Base-by-base conservation (phyloP, 2,113 vertebrate species). In the Poeciliopsis occidentalis region DNA sequence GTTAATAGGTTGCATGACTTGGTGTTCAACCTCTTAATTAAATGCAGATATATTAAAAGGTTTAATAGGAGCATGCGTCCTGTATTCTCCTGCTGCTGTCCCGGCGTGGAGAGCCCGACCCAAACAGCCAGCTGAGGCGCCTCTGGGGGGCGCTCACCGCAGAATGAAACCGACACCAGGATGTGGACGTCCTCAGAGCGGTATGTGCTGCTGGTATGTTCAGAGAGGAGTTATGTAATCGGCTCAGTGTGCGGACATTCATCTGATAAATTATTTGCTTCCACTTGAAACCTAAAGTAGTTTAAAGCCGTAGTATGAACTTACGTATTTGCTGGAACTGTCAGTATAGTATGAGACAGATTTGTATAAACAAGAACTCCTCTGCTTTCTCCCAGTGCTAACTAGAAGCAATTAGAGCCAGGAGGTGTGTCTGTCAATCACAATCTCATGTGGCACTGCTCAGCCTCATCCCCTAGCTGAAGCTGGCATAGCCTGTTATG, bases 91-190 rank as follows among this genome's bases (percentile, higher is more conserved):
- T 24, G 22, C 22, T 54, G 51, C 51, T 54, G 51, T 54, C 19
- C 19, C 22, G 5, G 24, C n/a, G 51, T 22, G 2, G 1, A 54
- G 22, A 22, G 51, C 22, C 22, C 22, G 22, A 10, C 51, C 51
- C 17, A 47, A 4, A 32, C 30, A 73, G 31, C 31, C 37, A 27
- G 54, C 32, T 54, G 51, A 8, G 30, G 31, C 63, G 3, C 63
- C 63, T 64, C 31, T 2, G 17, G 47, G 51, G 17, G 4, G 22
- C 51, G 19, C 47, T 5, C 13, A 22, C 15, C 47, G 17, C 19
- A 17, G 65, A 15, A 22, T 41, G 73, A 80, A 69, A 61, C 47
- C 29, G n/a, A 71, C 27, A 37, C 65, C 70, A 61, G 30, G 47
- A 71, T 51, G 67, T 61, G 47, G 44, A 47, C 44, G 15, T 19